phyloP scores from a whole-genome alignment of 2,888 invertebrate genomes.

The Gerris lacustris region DNA sequence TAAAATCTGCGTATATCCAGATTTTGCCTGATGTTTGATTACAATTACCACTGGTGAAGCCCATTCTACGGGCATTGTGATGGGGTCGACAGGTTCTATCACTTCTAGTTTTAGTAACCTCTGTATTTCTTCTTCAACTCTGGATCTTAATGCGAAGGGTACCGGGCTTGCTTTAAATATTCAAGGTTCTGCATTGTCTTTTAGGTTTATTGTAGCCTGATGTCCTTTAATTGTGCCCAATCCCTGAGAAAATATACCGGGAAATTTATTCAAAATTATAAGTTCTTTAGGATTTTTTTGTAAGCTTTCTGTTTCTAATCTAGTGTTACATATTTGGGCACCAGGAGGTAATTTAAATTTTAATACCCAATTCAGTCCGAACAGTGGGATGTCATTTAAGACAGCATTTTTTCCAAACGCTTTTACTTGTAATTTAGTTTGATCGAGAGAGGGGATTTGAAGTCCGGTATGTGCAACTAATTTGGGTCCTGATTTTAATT shows the following conservation, averaged over 20 bases:
- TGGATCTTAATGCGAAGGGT: background rate
- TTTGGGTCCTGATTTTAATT: background rate
- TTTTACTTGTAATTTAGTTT: background rate
- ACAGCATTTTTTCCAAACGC: background rate
- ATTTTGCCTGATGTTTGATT: background rate
- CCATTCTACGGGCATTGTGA: background rate
- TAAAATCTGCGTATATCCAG: background rate
- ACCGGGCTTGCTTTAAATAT: background rate
- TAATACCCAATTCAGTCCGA: background rate
- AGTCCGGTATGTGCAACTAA: background rate
- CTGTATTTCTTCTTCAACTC: background rate
- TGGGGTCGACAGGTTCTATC: background rate
- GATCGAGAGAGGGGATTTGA: background rate
- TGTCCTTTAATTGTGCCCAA: background rate
- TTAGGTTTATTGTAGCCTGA: background rate
- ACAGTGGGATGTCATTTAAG: background rate
- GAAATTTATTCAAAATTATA: background rate
- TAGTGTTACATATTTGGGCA: background rate
- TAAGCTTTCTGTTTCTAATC: background rate
- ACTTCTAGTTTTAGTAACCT: background rate
- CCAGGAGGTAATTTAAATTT: background rate
- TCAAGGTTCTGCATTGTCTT: background rate
- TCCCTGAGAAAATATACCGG: background rate
- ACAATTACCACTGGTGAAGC: background rate
- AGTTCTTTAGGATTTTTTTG: no score